phyloP scores from a whole-genome alignment of 2,797 vertebrate genomes.

The Cyprinella venusta region DNA sequence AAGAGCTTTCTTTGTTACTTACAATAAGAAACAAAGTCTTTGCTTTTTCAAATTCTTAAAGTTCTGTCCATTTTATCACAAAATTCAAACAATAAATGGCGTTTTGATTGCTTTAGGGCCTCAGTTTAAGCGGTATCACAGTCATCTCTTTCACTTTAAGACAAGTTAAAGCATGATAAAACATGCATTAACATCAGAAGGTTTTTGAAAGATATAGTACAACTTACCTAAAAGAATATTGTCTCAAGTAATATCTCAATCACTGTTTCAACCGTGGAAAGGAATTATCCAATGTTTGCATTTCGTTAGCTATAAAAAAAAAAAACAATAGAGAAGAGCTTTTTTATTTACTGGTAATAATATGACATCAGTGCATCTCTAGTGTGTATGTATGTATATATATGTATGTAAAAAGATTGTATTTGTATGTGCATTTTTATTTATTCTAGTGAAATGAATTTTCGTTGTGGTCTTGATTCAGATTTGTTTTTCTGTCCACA shows the following conservation, averaged over 20 bases:
- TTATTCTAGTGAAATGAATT: not conserved
- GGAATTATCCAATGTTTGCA: not conserved
- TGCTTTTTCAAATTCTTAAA: not conserved
- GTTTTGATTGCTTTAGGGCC: not conserved
- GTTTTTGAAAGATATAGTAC: not conserved
- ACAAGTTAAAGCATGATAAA: not conserved
- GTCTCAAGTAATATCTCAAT: not conserved
- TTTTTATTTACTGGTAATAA: not conserved
- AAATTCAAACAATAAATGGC: not conserved
- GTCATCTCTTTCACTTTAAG: too few species aligned
- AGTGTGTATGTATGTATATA: not conserved
- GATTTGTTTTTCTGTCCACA: slow-evolving; percentile 63
- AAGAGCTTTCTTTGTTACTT: not conserved
- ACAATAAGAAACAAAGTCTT: too few species aligned
- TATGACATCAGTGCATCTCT: too few species aligned
- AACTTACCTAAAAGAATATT: not conserved
- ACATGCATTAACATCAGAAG: not conserved
- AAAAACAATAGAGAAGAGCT: too few species aligned
- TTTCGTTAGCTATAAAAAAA: not conserved
- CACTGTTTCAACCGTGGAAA: too few species aligned
- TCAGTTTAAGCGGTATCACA: not conserved
- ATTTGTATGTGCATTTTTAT: not conserved
- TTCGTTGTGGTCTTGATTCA: not conserved
- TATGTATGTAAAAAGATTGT: too few species aligned
- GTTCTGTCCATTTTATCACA: not conserved